Conservation (phyloP, 2,113 vertebrate genomes). For the Sebastes fasciatus region DNA sequence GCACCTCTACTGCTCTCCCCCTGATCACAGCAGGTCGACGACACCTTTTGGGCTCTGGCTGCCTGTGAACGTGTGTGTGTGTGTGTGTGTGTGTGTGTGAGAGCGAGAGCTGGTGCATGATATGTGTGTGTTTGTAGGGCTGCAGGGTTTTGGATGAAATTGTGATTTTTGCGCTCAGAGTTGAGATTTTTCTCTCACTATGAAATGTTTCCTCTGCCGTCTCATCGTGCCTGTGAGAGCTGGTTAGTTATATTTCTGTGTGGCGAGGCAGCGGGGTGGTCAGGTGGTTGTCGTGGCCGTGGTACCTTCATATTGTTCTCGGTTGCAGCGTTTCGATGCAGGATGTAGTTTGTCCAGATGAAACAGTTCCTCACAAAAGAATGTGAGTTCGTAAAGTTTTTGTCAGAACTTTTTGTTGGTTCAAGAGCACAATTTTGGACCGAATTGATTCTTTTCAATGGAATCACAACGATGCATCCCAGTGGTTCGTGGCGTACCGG, state of each 20-base stretch:
- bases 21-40: slow-evolving; percentile 43
- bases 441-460: no score
- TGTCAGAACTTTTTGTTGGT: neutral
- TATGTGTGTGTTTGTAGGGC: slow-evolving; percentile 26
- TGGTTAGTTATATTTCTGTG: neutral
- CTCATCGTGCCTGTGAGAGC: neutral
- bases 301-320: neutral
- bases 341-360: neutral
- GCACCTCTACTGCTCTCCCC: slow-evolving; percentile 57
- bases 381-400: neutral
- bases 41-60: slow-evolving; percentile 56
- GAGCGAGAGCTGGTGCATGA: slow-evolving; percentile 22
- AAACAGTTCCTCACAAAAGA: no score
- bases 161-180: neutral
- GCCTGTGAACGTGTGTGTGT: slow-evolving; percentile 34
- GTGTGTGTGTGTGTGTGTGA: neutral
- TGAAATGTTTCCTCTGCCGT: slow-evolving; percentile 2
- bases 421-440: no score
- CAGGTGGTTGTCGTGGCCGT: neutral
- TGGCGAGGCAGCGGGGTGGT: neutral
- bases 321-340: neutral
- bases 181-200: neutral
- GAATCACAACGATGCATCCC: no score
- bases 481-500: no score
- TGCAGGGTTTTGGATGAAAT: slow-evolving; percentile 11